These are phyloP conservation scores for Lasioglossum baleicum DNA, from an alignment of 1,140 invertebrate species.

Conservation along the genomic window DNA sequence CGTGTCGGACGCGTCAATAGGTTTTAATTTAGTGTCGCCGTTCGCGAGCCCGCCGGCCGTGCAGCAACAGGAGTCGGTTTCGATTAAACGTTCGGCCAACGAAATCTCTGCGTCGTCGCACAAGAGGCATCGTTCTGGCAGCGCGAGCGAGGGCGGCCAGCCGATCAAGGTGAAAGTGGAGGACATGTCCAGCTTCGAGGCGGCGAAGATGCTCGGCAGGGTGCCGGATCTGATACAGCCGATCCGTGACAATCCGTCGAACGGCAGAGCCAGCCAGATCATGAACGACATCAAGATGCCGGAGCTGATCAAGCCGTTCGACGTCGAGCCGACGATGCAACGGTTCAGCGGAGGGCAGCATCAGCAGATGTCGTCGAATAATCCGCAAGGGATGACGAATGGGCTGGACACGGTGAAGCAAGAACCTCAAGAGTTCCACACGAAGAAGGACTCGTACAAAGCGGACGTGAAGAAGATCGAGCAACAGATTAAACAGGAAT, in stretches of 20 bases:
- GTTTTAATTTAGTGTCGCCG: constrained; percentile 64
- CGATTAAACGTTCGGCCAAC: constrained; percentile 43
- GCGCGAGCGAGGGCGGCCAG: constrained; percentile 73
- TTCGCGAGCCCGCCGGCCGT: constrained; percentile 57
- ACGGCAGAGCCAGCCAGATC: constrained; percentile 48
- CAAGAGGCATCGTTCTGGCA: constrained; percentile 64
- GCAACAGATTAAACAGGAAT: constrained; percentile 54
- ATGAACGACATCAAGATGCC: constrained; percentile 72
- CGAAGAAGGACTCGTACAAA: constrained; percentile 41
- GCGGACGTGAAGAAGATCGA: constrained; percentile 32
- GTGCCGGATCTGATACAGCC: constrained; percentile 65
- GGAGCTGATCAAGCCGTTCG: constrained; percentile 71
- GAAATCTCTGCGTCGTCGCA: constrained; percentile 44
- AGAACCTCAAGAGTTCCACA: constrained; percentile 44
- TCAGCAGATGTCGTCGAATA: constrained; percentile 50
- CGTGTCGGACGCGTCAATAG: constrained; percentile 52
- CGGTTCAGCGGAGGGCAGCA: constrained; percentile 38
- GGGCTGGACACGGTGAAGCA: constrained; percentile 59
- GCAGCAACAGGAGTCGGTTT: constrained; percentile 55
- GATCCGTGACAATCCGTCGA: constrained; percentile 59
- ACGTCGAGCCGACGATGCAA: constrained; percentile 46
- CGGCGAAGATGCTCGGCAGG: constrained; percentile 64
- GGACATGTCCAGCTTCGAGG: constrained; percentile 61
- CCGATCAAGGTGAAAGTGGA: constrained; percentile 70
- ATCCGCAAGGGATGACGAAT: constrained; percentile 53